Evolutionary conservation across 2,113 vertebrate species (phyloP).

Genomic region (Misgurnus mizolepis): DNA sequence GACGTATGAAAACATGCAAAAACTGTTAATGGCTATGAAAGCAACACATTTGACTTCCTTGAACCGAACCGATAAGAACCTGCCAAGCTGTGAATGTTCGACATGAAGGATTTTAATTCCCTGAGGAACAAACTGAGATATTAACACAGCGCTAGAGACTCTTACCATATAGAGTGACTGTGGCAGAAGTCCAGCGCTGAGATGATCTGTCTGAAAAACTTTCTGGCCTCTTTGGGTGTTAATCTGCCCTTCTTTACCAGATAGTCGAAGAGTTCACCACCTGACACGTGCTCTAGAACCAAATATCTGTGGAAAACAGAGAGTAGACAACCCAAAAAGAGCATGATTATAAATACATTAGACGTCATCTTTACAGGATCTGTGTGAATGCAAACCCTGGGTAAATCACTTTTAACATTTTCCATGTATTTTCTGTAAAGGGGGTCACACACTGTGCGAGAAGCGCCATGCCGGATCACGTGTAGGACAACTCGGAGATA

Average conservation of each 20-base stretch:
- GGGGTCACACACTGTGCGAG: too few relatives aligned
- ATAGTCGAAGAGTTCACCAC: conserved; percentile 97
- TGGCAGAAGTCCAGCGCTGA: conserved; percentile 99
- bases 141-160: background rate
- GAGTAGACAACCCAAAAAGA: background rate
- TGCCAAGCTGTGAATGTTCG: background rate
- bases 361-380: too few relatives aligned
- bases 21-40: background rate
- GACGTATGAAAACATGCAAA: conserved; percentile 35
- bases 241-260: conserved; percentile 96
- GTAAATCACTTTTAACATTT: too few relatives aligned
- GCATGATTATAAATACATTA: too few relatives aligned
- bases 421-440: too few relatives aligned
- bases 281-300: conserved; percentile 98
- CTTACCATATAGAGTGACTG: conserved; percentile 98
- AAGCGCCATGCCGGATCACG: too few relatives aligned
- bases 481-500: too few relatives aligned
- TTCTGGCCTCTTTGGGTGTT: conserved; percentile 96
- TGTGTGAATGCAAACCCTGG: too few relatives aligned
- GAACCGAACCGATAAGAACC: background rate
- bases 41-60: conserved; percentile 21
- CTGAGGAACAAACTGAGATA: background rate
- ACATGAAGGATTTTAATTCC: background rate
- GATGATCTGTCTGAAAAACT: conserved; percentile 99
- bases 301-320: conserved; percentile 80